These are phyloP conservation scores for Centropristis striata DNA, from an alignment of 2,113 vertebrate genomes.

Conservation along the genomic window DNA sequence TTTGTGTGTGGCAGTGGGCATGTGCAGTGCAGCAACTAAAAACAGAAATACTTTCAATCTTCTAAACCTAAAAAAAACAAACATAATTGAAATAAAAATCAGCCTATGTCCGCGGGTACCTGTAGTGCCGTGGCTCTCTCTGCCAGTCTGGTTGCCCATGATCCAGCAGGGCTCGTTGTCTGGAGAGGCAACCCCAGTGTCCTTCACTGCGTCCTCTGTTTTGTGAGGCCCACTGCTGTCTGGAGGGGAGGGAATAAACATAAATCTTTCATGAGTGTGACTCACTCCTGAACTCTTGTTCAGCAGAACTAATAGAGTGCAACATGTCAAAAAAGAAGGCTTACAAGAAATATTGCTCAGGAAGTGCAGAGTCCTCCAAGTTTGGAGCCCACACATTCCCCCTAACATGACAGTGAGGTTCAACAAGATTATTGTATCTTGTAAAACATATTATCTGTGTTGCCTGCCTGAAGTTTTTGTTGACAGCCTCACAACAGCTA, in stretches of 20 bases:
- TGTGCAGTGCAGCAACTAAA: neutral
- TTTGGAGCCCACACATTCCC: neutral
- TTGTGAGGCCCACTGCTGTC: conserved; percentile 35
- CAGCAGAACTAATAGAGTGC: neutral
- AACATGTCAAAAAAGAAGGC: neutral
- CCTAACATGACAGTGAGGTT: neutral
- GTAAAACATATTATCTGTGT: neutral
- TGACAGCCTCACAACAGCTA: neutral
- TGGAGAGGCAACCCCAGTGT: conserved; percentile 26
- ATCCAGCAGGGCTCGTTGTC: conserved; percentile 44
- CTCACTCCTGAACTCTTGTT: conserved; percentile 26
- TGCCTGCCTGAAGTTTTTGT: neutral
- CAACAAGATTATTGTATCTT: neutral
- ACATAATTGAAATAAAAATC: neutral
- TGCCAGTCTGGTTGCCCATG: conserved; percentile 79
- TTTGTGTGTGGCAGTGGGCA: neutral
- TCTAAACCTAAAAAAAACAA: neutral
- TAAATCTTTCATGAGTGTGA: conserved; percentile 25
- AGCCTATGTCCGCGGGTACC: conserved; percentile 48
- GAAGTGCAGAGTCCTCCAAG: neutral
- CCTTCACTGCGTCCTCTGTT: conserved; percentile 49
- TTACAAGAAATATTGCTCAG: neutral
- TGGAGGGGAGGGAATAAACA: conserved; percentile 21
- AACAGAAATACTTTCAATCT: neutral
- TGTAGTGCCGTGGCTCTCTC: conserved; percentile 60